Evolutionary conservation across 2,888 invertebrate genomes (phyloP).

Genomic region (Sceliomorpha sp.): DNA sequence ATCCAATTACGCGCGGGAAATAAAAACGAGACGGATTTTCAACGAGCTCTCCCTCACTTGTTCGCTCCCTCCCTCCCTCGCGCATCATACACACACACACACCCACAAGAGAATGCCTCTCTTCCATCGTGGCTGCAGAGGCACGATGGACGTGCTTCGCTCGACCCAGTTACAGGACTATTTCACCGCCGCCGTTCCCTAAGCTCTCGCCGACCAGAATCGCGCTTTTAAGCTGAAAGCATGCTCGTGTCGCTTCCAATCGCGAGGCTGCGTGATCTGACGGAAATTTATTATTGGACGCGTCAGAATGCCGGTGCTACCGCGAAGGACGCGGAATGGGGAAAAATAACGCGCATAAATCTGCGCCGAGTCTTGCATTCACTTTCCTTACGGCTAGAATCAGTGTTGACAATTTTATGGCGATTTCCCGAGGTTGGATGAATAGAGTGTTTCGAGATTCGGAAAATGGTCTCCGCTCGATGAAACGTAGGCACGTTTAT

Average conservation of each 20-base stretch:
- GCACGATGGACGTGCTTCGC: slow-evolving; percentile 19
- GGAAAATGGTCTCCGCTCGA: too few species aligned
- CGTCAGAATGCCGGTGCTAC: slow-evolving; percentile 2
- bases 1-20: slow-evolving; percentile 40
- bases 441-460: too few species aligned
- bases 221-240: slow-evolving; percentile 76
- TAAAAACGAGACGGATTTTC: slow-evolving; percentile 26
- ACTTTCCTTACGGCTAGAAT: not conserved
- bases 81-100: too few species aligned
- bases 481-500: too few species aligned
- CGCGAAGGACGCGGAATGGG: slow-evolving; percentile 18
- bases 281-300: slow-evolving; percentile 46
- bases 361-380: too few species aligned
- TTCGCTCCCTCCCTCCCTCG: too few species aligned
- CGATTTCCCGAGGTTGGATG: too few species aligned
- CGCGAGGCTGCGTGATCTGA: slow-evolving; percentile 46
- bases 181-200: slow-evolving; percentile 11
- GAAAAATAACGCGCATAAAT: slow-evolving; percentile 5
- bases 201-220: slow-evolving; percentile 51
- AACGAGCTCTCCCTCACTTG: not conserved
- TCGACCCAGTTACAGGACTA: slow-evolving; percentile 39
- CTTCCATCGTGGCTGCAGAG: slow-evolving; percentile 8
- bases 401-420: too few species aligned
- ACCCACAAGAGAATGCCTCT: slow-evolving; percentile 11
- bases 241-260: slow-evolving; percentile 67